Evolutionary conservation across 2,888 invertebrate genomes (phyloP), one percentile per base, ranked within the genome.

Genomic region (Eulithis prunata): DNA sequence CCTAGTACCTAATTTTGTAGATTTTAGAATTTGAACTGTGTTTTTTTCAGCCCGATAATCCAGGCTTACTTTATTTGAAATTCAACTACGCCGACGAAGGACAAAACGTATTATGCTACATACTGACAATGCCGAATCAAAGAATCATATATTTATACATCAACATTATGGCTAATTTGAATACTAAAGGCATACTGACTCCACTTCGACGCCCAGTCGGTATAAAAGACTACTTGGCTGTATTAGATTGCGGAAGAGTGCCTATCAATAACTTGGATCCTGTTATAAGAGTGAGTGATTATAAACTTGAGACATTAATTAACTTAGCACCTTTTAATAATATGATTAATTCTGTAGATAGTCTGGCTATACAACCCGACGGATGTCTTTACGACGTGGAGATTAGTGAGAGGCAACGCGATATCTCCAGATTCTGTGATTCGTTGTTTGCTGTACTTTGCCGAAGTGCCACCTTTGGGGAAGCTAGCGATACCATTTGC

Each of bases 231-330:
- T 89, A 86, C 74, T 76, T 92, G 28, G 83, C 89, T 4, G 80
- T 86, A 28, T 68, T 92, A 69, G 86, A 92, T 64, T 92, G 93
- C 76, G 93, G 93, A 46, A 84, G 80, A 78, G 92, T 92, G 21
- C 90, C 91, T 43, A 92, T 93, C 12, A 93, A 93, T 72, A 93
- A 93, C 74, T 81, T 93, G 69, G 91, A 93, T 81, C 89, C 91
- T 3, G 91, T 92, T 38, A 89, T 92, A 72, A 81, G 93, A 78
- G 93, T 92, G 75, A 79, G 84, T 58, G 13, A 11, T 21, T 56
- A 28, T 3, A 28, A 4, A 43, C 21, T 13, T 6, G 45, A 56
- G 38, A 54, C 3, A 14, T 2, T 32, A 36, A 7, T 41, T 14
- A 14, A 57, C 38, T 49, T 5, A 56, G 11, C 49, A 21, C 49